Evolutionary conservation across 2,113 vertebrate genomes (phyloP).

Genomic region (Bubo blakistoni): DNA sequence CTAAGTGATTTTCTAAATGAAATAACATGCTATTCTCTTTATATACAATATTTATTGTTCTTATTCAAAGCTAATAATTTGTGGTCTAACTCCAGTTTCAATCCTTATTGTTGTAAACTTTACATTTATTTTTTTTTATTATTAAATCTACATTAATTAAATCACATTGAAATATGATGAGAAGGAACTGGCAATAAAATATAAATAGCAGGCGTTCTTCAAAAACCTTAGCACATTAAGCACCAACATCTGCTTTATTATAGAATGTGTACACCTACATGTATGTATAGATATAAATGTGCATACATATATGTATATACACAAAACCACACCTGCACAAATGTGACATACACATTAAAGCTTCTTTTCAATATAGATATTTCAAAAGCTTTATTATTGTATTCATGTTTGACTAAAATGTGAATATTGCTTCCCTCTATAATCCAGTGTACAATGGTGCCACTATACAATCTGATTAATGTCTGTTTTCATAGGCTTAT

Average conservation of each 20-base stretch:
- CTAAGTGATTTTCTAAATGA: neutral
- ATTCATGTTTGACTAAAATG: neutral
- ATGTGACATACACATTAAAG: neutral
- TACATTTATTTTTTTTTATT: neutral
- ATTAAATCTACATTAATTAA: neutral
- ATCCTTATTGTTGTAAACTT: neutral
- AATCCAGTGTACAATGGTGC: neutral
- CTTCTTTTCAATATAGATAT: neutral
- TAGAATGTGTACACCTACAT: rapidly evolving
- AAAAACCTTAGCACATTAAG: neutral
- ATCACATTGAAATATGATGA: neutral
- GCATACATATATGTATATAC: neutral
- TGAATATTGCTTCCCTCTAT: neutral
- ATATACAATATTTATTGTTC: neutral
- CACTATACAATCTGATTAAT: neutral
- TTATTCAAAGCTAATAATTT: neutral
- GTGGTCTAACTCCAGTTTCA: neutral
- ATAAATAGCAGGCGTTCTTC: neutral
- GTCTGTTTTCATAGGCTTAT: neutral
- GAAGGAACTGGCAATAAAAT: neutral
- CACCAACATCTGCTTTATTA: neutral
- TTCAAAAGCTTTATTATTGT: neutral
- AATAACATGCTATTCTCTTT: neutral
- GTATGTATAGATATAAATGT: neutral
- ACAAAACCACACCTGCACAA: neutral